These are phyloP conservation scores for Eremobia ochroleuca DNA, from an alignment of 2,888 invertebrate genomes.

Conservation along the genomic window DNA sequence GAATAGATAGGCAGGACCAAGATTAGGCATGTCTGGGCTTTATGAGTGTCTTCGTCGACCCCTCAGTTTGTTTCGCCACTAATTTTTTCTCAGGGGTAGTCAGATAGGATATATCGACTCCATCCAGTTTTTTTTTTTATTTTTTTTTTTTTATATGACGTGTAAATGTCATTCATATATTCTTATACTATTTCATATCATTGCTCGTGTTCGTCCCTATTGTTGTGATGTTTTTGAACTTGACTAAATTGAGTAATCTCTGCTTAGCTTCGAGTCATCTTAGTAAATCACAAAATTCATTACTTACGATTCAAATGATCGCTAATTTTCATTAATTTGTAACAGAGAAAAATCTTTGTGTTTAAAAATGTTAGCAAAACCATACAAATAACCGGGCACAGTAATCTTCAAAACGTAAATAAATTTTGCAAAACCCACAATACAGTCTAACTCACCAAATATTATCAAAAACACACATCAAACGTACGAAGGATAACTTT, in stretches of 20 bases:
- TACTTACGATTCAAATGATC: background rate
- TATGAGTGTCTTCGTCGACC: background rate
- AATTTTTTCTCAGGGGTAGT: background rate
- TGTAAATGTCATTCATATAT: background rate
- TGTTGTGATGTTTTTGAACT: background rate
- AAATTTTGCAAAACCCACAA: conserved; percentile 15
- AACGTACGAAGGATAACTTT: conserved; percentile 51
- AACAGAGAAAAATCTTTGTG: background rate
- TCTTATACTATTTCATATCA: background rate
- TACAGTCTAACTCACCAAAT: conserved; percentile 6
- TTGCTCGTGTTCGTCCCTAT: background rate
- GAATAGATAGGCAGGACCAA: too few species aligned
- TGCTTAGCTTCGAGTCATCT: background rate
- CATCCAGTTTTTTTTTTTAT: background rate
- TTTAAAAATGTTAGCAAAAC: background rate
- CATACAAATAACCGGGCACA: background rate
- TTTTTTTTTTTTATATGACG: background rate
- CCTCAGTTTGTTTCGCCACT: background rate
- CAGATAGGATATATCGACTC: background rate
- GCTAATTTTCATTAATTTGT: background rate
- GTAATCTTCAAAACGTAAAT: background rate
- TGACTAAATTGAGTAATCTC: background rate
- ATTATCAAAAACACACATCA: conserved; percentile 49
- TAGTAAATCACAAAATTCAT: background rate
- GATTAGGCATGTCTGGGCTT: background rate